Evolutionary conservation across 1,140 invertebrate species (phyloP), one percentile per base, ranked within the genome.

Genomic region (Vanessa atalanta): DNA sequence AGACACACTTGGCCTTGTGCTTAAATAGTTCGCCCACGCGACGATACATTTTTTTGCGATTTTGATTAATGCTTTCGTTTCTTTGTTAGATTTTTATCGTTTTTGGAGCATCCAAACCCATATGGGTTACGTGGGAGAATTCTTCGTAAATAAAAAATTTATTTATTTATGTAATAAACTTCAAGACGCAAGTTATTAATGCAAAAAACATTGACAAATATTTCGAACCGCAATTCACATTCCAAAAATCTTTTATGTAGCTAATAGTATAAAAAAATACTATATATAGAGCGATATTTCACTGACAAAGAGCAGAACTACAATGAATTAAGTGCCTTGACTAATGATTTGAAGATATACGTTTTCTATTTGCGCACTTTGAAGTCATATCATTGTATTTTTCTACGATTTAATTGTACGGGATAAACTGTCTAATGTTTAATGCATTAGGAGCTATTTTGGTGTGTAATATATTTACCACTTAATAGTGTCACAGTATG

Each of bases 321-420:
- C 78, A 83, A 84, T 78, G 65, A 53, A 67, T 76, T 68, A 85
- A 87, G 79, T 78, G 84, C 86, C 88, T 88, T 90, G 86, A 88
- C 88, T 86, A 90, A 90, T 90, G 81, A 81, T 66, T 79, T n/a
- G 23, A 70, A 80, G 79, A 82, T 77, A 88, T 87, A 85, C 86
- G 75, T 82, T 83, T 57, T 60, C 79, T 74, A 86, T 87, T 82
- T 84, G 73, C 66, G 76, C 65, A 23, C 37, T 61, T 48, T 70
- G 31, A 47, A 64, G 23, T 60, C n/a, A 69, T 57, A 57, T 51
- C 37, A 43, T 20, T 11, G 23, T 16, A 50, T n/a, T 15, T n/a
- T 6, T 50, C 5, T 9, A 15, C 15, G n/a, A 53, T 53, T 53
- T 20, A 53, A 16, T n/a, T 9, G 1, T n/a, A 53, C n/a, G 16